Evolutionary conservation across 2,888 invertebrate species (phyloP).

Genomic region (Protophormia terraenovae): DNA sequence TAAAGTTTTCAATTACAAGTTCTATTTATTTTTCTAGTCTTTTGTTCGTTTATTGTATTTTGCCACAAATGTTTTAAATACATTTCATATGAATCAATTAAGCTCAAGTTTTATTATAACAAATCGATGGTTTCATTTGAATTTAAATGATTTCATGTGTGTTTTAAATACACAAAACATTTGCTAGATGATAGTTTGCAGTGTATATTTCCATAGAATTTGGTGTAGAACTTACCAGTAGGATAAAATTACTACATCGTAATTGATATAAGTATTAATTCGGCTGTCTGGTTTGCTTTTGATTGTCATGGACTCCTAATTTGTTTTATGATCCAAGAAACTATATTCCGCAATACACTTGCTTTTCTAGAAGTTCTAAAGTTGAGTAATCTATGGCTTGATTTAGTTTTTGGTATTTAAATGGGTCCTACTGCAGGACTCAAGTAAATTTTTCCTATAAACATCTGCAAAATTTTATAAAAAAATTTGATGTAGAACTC

Average conservation of each 20-base stretch:
- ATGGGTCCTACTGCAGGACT: too few species aligned
- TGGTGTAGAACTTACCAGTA: not conserved
- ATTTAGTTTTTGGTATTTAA: too few species aligned
- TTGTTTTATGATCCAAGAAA: too few species aligned
- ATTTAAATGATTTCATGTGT: conserved; percentile 33
- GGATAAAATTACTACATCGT: not conserved
- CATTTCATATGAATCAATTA: conserved; percentile 46
- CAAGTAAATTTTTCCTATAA: too few species aligned
- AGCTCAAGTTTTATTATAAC: conserved; percentile 34
- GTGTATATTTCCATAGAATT: not conserved
- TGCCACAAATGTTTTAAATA: conserved; percentile 12
- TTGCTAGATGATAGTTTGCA: conserved; percentile 4
- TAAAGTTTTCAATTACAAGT: conserved; percentile 42
- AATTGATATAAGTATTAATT: too few species aligned
- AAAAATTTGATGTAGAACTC: too few species aligned
- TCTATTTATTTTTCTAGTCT: conserved; percentile 18
- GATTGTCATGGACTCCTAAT: too few species aligned
- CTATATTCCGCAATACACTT: too few species aligned
- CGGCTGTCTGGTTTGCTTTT: too few species aligned
- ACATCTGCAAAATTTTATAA: too few species aligned
- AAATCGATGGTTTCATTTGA: conserved; percentile 40
- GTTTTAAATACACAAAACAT: conserved; percentile 10
- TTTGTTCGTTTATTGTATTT: conserved; percentile 4
- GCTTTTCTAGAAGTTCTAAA: too few species aligned
- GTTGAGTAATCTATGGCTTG: too few species aligned